Base-by-base conservation (phyloP, 2,797 vertebrate genomes). In the Enteromius viviparus region DNA sequence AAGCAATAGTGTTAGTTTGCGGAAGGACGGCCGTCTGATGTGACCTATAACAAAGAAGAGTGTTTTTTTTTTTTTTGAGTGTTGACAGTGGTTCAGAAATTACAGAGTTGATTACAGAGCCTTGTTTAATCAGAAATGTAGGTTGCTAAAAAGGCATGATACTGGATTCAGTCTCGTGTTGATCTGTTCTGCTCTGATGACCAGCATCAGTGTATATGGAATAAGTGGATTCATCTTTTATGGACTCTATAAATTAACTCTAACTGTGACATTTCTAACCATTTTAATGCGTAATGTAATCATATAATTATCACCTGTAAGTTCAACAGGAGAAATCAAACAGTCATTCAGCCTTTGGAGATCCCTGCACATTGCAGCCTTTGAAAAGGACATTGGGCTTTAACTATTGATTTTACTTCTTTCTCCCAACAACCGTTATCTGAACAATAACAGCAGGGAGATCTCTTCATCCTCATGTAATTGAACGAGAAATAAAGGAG, bases 351-450 rank as follows among this genome's bases (percentile, higher is more conserved):
- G 75, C 55, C 76, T 53, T 60, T 45, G 65, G 82, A 76, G 58
- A 78, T 66, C 51, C 49, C 49, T 76, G 60, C 68, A 74, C 70
- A 58, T 74, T 68, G 70, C 71, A 76, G 58, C 19, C 12, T 4
- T 83, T 77, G 37, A 82, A 85, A 80, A 47, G n/a, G 19, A 84
- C 66, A 68, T 68, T 82, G 53, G 66, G 29, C 49, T 51, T 45
- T 51, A 72, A 66, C 40, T 64, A 83, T 88, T 78, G 82, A 85
- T 88, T 86, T 84, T 1, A 45, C 37, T 32, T 72, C 37, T 21
- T 53, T 68, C 79, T 55, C 51, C 23, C 66, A 60, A 47, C 21
- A 37, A 60, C 37, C 37, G 71, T 81, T 34, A 60, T 62, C 53
- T 62, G 53, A 71, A 71, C 23, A 81, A 78, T 78, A 84, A 80